phyloP scores from a whole-genome alignment of 2,888 invertebrate species.

The Nesidiocoris tenuis region DNA sequence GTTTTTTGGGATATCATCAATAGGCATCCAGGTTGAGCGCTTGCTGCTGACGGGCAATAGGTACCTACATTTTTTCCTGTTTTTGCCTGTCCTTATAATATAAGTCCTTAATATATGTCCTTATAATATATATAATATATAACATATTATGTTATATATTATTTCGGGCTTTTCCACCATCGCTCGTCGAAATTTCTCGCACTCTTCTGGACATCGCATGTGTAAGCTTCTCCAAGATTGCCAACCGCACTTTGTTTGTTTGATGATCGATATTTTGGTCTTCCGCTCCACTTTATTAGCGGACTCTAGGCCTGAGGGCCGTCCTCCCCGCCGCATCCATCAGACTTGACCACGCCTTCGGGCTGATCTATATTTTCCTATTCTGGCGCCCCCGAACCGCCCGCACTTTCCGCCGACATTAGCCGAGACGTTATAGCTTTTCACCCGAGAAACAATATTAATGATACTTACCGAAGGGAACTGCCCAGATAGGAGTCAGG shows the following conservation, averaged over 20 bases:
- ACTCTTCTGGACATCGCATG: too few species aligned
- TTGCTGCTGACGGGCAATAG: too few species aligned
- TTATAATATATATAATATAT: too few species aligned
- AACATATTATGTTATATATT: too few species aligned
- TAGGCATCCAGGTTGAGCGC: too few species aligned
- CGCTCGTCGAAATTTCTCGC: too few species aligned
- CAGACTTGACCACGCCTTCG: background rate
- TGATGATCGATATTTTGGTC: constrained; percentile 6
- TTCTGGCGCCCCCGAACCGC: background rate
- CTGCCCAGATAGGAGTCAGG: background rate
- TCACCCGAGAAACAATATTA: background rate
- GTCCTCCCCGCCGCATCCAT: background rate
- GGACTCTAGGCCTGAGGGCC: background rate
- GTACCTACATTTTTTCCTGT: too few species aligned
- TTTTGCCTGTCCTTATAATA: too few species aligned
- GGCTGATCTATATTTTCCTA: background rate
- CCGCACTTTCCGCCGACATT: background rate
- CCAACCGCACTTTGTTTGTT: background rate
- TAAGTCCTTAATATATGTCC: too few species aligned
- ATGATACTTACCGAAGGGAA: background rate
- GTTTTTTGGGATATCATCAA: too few species aligned
- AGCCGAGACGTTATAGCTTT: background rate
- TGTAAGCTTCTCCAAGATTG: too few species aligned
- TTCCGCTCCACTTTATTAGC: constrained; percentile 12
- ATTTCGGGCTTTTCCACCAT: too few species aligned